phyloP scores from a whole-genome alignment of 2,113 vertebrate species.

The Bufo bufo region DNA sequence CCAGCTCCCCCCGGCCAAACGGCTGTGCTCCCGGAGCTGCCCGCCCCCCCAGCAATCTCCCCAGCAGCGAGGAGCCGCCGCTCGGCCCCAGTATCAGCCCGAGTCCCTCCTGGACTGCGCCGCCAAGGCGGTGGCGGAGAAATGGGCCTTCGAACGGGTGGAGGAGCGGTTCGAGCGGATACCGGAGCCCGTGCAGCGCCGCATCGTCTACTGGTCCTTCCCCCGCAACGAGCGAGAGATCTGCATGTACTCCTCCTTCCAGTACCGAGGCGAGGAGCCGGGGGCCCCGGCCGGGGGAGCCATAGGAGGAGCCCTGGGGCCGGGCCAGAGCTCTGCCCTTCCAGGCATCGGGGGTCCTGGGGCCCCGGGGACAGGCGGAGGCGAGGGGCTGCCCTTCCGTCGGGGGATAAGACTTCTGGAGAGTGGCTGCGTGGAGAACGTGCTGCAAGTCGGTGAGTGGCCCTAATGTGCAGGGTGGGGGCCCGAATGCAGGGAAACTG shows the following conservation, averaged over 20 bases:
- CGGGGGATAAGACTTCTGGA: slow-evolving; percentile 92
- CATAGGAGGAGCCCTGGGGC: slow-evolving; percentile 52
- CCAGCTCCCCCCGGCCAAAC: slow-evolving; percentile 83
- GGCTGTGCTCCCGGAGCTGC: slow-evolving; percentile 81
- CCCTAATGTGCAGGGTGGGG: slow-evolving; percentile 32
- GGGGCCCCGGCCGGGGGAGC: slow-evolving; percentile 66
- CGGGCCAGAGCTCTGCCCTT: slow-evolving; percentile 50
- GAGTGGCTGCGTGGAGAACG: slow-evolving; percentile 94
- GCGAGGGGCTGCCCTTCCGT: slow-evolving; percentile 91
- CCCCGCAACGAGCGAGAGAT: slow-evolving; percentile 94
- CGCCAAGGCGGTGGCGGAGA: slow-evolving; percentile 92
- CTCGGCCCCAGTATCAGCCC: slow-evolving; percentile 78
- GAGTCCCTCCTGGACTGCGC: slow-evolving; percentile 93
- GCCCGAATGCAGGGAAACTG: no score
- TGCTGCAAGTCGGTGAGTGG: slow-evolving; percentile 98
- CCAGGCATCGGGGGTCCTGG: slow-evolving; percentile 53
- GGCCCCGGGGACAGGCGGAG: slow-evolving; percentile 64
- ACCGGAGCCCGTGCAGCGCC: slow-evolving; percentile 93
- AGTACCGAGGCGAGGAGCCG: slow-evolving; percentile 82
- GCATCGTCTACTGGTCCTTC: slow-evolving; percentile 96
- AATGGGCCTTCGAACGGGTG: slow-evolving; percentile 95
- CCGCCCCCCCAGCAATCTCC: slow-evolving; percentile 63
- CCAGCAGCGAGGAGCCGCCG: slow-evolving; percentile 61
- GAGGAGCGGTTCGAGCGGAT: slow-evolving; percentile 96
- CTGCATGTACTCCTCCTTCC: slow-evolving; percentile 97